A percentile compares a stretch with the other conserved stretches of the same genome.
Evolutionary conservation across 2,797 vertebrate species (phyloP).

Genomic region (Gambelia wislizenii): DNA sequence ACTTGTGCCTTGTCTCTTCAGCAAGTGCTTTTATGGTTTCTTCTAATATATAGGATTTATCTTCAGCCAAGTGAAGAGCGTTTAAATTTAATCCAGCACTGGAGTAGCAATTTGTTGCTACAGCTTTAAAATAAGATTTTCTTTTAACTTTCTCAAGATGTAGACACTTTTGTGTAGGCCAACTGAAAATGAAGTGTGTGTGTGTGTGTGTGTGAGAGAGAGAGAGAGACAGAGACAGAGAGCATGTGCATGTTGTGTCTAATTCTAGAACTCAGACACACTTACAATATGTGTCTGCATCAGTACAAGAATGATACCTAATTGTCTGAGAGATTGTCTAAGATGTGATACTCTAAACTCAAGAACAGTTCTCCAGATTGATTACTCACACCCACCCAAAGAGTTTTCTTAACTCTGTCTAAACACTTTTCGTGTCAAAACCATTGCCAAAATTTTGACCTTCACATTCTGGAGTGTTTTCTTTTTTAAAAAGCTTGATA

Average conservation of each 20-base stretch:
- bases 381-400: neutral
- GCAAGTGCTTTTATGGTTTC: slow-evolving; percentile 77
- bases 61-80: slow-evolving; percentile 77
- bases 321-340: slow-evolving; percentile 20
- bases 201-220: no score
- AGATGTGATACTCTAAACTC: slow-evolving; percentile 33
- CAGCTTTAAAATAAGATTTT: slow-evolving; percentile 71
- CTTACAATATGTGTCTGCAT: slow-evolving; percentile 43
- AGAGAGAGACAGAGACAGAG: no score
- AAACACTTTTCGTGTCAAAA: neutral
- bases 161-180: slow-evolving; percentile 63
- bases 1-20: slow-evolving; percentile 78
- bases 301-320: slow-evolving; percentile 21
- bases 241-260: slow-evolving; percentile 43
- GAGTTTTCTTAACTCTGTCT: neutral
- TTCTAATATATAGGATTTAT: slow-evolving; percentile 79
- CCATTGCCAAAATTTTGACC: neutral
- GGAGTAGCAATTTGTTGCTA: slow-evolving; percentile 78
- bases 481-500: neutral
- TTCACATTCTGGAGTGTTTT: neutral
- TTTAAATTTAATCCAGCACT: slow-evolving; percentile 77
- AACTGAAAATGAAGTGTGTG: slow-evolving; percentile 50
- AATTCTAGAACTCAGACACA: slow-evolving; percentile 33
- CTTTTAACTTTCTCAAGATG: slow-evolving; percentile 69
- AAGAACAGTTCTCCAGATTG: slow-evolving; percentile 10